Evolutionary conservation across 2,113 vertebrate genomes (phyloP).

Genomic region (Kryptolebias marmoratus): DNA sequence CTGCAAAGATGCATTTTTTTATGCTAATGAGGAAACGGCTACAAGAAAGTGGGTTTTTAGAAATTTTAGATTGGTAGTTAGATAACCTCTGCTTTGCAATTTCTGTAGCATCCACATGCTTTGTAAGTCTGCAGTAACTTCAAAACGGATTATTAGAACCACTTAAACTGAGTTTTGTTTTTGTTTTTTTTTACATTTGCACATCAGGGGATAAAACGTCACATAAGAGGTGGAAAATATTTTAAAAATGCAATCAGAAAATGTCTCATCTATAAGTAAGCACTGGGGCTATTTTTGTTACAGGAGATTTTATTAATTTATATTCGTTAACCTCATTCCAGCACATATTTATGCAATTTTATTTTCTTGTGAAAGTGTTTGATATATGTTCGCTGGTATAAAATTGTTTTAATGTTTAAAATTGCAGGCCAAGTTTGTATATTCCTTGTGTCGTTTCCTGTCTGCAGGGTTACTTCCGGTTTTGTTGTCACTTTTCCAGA

Average conservation of each 20-base stretch:
- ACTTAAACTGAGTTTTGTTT: conserved; percentile 22
- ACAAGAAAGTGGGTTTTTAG: conserved; percentile 6
- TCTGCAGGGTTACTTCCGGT: conserved; percentile 59
- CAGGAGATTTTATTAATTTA: conserved; percentile 28
- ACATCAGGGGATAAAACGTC: conserved; percentile 13
- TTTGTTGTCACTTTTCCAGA: conserved; percentile 46
- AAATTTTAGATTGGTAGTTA: conserved; percentile 4
- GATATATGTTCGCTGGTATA: conserved; percentile 45
- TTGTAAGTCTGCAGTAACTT: conserved; percentile 51
- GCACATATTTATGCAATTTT: conserved; percentile 75
- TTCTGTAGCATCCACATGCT: conserved; percentile 55
- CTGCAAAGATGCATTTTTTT: conserved; percentile 34
- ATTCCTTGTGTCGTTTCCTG: conserved; percentile 35
- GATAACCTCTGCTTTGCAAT: conserved; percentile 44
- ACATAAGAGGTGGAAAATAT: conserved; percentile 15
- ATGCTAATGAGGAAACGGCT: conserved; percentile 9
- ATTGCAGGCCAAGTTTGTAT: conserved; percentile 48
- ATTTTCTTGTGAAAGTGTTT: conserved; percentile 59
- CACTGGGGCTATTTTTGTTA: conserved; percentile 41
- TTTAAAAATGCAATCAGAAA: conserved; percentile 6
- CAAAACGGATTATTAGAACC: conserved; percentile 30
- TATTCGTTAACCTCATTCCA: conserved; percentile 66
- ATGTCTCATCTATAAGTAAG: conserved; percentile 33
- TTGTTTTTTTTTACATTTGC: neutral
- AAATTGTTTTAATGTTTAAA: conserved; percentile 9